Evolutionary conservation across 2,888 invertebrate genomes (phyloP).

Genomic region (Xestia c-nigrum): DNA sequence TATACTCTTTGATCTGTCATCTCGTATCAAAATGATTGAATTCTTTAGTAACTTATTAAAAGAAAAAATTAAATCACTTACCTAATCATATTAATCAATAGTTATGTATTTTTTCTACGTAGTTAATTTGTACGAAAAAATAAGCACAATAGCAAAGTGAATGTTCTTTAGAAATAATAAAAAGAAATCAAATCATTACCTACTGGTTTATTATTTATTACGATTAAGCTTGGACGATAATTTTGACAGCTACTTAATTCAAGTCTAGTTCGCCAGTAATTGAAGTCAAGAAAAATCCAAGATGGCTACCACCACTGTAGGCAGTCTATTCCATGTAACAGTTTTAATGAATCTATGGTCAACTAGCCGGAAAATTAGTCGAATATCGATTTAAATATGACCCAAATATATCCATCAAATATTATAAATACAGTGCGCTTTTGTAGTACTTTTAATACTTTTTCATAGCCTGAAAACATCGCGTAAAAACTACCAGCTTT

Average conservation of each 20-base stretch:
- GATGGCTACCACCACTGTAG: constrained; percentile 12
- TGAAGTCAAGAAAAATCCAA: constrained; percentile 30
- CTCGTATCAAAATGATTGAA: not conserved
- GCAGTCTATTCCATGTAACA: constrained; percentile 7
- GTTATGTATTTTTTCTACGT: constrained; percentile 9
- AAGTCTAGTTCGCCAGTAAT: constrained; percentile 4
- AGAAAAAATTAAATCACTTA: not conserved
- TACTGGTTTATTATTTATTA: constrained; percentile 19
- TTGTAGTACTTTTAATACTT: constrained; percentile 17
- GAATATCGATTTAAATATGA: constrained; percentile 32
- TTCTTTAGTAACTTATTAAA: not conserved
- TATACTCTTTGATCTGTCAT: not conserved
- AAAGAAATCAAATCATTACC: constrained; percentile 20
- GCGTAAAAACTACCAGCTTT: not conserved
- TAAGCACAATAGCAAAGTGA: constrained; percentile 35
- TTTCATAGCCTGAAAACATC: not conserved
- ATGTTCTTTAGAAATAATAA: constrained; percentile 19
- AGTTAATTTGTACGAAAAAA: constrained; percentile 9
- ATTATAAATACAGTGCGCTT: not conserved
- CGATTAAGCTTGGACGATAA: constrained; percentile 14
- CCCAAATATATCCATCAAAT: constrained; percentile 22
- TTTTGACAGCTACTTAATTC: constrained; percentile 38
- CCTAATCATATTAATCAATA: constrained; percentile 13
- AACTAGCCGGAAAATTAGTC: constrained; percentile 47
- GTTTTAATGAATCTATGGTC: constrained; percentile 21